Conservation (phyloP, 2,113 vertebrate species). For the Hyaena hyaena region DNA sequence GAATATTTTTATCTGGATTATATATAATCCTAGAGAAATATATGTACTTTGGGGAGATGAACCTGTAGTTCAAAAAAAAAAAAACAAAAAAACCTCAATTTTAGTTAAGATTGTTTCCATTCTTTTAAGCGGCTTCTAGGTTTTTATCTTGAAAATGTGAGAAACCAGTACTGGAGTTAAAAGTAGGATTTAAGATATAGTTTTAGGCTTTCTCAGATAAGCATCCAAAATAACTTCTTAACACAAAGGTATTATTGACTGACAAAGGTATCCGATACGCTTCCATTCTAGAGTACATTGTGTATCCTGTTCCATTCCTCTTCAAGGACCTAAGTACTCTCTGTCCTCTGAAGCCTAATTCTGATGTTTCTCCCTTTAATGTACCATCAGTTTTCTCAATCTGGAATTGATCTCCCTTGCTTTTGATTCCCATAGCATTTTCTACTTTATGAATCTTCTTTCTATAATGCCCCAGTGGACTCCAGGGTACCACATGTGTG, state of each 20-base stretch:
- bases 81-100: neutral
- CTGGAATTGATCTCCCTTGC: slow-evolving; percentile 33
- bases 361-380: slow-evolving; percentile 24
- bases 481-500: neutral
- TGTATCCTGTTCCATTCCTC: neutral
- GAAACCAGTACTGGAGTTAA: slow-evolving; percentile 56
- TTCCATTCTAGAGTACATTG: neutral
- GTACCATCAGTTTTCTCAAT: slow-evolving; percentile 42
- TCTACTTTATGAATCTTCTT: slow-evolving; percentile 15
- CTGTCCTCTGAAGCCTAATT: slow-evolving; percentile 58
- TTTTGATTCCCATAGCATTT: slow-evolving; percentile 18
- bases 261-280: neutral
- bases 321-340: slow-evolving; percentile 30
- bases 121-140: slow-evolving; percentile 38
- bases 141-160: slow-evolving; percentile 66
- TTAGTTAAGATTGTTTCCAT: slow-evolving; percentile 58
- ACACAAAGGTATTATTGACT: slow-evolving; percentile 47
- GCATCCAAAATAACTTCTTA: slow-evolving; percentile 56
- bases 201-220: slow-evolving; percentile 65
- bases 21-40: slow-evolving; percentile 50
- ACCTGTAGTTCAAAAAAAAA: slow-evolving; percentile 10
- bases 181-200: slow-evolving; percentile 48
- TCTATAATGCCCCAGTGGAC: slow-evolving; percentile 24
- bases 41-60: slow-evolving; percentile 32
- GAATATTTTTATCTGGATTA: slow-evolving; percentile 43